phyloP scores from a whole-genome alignment of 2,888 invertebrate species.

The Cloeon dipterum region DNA sequence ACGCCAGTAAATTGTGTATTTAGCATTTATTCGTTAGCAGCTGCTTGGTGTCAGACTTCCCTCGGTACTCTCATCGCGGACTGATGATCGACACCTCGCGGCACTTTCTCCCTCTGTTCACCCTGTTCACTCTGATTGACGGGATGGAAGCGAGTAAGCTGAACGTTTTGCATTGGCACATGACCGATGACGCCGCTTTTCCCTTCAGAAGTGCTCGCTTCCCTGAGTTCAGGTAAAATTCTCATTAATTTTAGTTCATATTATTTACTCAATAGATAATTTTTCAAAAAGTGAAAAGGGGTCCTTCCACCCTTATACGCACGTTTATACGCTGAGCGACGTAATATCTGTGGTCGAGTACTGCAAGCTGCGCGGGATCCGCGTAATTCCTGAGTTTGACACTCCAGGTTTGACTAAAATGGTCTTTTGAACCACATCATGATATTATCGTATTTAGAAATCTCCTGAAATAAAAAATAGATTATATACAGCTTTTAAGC shows the following conservation, averaged over 20 bases:
- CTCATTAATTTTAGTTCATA: too few species aligned
- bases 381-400: slow-evolving; percentile 79
- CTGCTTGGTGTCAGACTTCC: slow-evolving; percentile 47
- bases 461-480: too few species aligned
- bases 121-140: slow-evolving; percentile 43
- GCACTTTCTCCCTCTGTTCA: slow-evolving; percentile 48
- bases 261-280: too few species aligned
- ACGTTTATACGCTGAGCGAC: slow-evolving; percentile 38
- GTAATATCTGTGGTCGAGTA: slow-evolving; percentile 45
- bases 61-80: slow-evolving; percentile 61
- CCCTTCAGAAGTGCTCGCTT: slow-evolving; percentile 59
- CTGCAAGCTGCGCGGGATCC: slow-evolving; percentile 57
- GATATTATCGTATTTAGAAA: too few species aligned
- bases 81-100: slow-evolving; percentile 69
- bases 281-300: slow-evolving; percentile 39
- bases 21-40: slow-evolving; percentile 42
- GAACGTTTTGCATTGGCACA: slow-evolving; percentile 90
- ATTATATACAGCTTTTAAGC: too few species aligned
- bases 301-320: slow-evolving; percentile 34
- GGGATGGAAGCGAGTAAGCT: slow-evolving; percentile 80
- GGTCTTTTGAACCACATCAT: too few species aligned
- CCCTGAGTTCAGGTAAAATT: slow-evolving; percentile 57
- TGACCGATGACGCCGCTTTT: slow-evolving; percentile 82
- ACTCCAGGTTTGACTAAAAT: too few species aligned
- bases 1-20: too few species aligned